These are phyloP conservation scores for Mastomys coucha DNA, from an alignment of 2,113 vertebrate species.

Conservation along the genomic window DNA sequence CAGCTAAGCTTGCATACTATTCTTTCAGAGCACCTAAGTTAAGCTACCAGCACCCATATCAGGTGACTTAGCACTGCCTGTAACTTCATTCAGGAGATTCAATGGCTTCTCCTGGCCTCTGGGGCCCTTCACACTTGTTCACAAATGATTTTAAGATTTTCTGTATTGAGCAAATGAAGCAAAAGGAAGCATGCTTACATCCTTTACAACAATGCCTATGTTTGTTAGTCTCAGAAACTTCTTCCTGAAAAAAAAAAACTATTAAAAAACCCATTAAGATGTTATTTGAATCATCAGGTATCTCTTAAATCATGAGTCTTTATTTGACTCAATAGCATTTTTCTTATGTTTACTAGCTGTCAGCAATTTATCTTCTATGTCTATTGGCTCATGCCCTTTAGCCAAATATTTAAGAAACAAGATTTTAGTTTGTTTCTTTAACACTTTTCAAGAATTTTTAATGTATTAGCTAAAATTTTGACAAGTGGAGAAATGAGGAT, in stretches of 20 bases:
- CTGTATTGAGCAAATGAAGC: background rate
- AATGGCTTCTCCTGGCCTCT: background rate
- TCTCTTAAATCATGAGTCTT: slow-evolving; percentile 7
- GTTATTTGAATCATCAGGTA: slow-evolving; percentile 24
- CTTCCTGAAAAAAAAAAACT: slow-evolving; percentile 29
- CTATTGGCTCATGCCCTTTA: background rate
- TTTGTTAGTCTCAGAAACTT: background rate
- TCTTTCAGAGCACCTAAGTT: background rate
- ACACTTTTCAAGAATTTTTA: slow-evolving; percentile 24
- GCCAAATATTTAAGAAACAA: slow-evolving; percentile 15
- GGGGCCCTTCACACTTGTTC: background rate
- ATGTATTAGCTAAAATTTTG: slow-evolving; percentile 39
- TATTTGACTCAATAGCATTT: slow-evolving; percentile 24
- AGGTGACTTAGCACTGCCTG: background rate
- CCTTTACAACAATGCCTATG: background rate
- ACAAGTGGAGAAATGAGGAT: slow-evolving; percentile 47
- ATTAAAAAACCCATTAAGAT: background rate
- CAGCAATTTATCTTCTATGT: slow-evolving; percentile 47
- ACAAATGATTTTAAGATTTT: background rate
- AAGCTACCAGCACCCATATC: background rate
- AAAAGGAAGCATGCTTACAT: background rate
- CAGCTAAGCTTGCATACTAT: background rate
- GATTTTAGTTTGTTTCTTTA: slow-evolving; percentile 53
- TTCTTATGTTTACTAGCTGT: slow-evolving; percentile 37
- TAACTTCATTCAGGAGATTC: too few relatives aligned